These are phyloP conservation scores for Auanema freiburgensis DNA, from an alignment of 2,888 invertebrate species.

Conservation along the genomic window DNA sequence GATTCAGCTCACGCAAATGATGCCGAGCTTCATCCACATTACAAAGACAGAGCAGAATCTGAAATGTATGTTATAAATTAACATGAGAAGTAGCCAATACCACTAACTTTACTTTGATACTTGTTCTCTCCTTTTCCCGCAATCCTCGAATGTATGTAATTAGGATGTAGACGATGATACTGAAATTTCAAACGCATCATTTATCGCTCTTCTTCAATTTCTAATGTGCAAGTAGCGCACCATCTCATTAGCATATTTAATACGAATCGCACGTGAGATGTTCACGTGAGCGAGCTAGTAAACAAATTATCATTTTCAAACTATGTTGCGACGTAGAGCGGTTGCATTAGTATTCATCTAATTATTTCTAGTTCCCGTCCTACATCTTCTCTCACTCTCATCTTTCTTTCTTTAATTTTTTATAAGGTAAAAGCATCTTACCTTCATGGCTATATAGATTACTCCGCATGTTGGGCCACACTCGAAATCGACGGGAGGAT, in stretches of 20 bases:
- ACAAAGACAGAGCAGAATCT: conserved; percentile 54
- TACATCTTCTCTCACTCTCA: no score
- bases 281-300: background rate
- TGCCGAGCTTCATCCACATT: conserved; percentile 58
- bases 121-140: conserved; percentile 41
- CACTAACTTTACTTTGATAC: conserved; percentile 37
- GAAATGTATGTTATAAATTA: background rate
- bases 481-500: conserved; percentile 56
- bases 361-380: no score
- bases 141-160: conserved; percentile 58
- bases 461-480: conserved; percentile 52
- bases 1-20: conserved; percentile 59
- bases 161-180: conserved; percentile 59
- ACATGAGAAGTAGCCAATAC: background rate
- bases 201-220: background rate
- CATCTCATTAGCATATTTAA: conserved; percentile 6
- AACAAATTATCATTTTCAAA: background rate
- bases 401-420: conserved; percentile 6
- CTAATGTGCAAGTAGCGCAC: background rate
- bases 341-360: no score
- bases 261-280: background rate
- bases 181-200: conserved; percentile 21
- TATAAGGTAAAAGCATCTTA: conserved; percentile 13
- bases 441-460: conserved; percentile 55
- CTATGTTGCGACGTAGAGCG: background rate